phyloP scores from a whole-genome alignment of 2,797 vertebrate species.

The Corythornis leucogaster region DNA sequence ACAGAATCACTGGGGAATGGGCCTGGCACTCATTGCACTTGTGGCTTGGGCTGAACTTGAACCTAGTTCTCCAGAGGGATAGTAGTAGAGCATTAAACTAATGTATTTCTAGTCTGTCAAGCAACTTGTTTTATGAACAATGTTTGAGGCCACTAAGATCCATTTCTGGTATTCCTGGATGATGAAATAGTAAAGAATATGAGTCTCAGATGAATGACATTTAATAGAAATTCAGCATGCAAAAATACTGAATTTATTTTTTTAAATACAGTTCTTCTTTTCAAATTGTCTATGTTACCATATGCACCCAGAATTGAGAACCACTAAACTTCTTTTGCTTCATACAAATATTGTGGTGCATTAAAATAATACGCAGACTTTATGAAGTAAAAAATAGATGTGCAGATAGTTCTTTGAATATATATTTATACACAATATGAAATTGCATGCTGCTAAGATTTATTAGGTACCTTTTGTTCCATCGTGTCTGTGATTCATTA shows the following conservation, averaged over 20 bases:
- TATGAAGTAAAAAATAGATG: background rate
- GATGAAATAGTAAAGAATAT: background rate
- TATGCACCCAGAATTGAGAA: background rate
- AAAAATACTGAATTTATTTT: background rate
- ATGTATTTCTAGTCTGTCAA: background rate
- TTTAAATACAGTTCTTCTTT: background rate
- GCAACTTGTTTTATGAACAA: background rate
- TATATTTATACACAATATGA: background rate
- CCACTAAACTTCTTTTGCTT: background rate
- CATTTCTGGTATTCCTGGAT: background rate
- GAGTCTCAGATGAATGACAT: background rate
- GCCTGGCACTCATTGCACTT: slow-evolving; percentile 53
- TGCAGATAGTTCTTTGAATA: background rate
- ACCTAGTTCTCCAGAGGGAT: slow-evolving; percentile 20
- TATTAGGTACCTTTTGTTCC: background rate
- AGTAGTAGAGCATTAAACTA: background rate
- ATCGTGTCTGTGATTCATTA: background rate
- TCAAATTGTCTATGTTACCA: background rate
- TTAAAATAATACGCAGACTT: background rate
- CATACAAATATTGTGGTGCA: background rate
- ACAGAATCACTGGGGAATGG: slow-evolving; percentile 11
- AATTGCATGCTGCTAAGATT: background rate
- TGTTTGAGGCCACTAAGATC: background rate
- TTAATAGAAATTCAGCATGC: background rate
- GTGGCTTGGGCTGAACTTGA: slow-evolving; percentile 50